Evolutionary conservation across 2,888 invertebrate genomes (phyloP), one percentile per base, ranked within the genome.

Genomic region (Ypsolopha scabrella): DNA sequence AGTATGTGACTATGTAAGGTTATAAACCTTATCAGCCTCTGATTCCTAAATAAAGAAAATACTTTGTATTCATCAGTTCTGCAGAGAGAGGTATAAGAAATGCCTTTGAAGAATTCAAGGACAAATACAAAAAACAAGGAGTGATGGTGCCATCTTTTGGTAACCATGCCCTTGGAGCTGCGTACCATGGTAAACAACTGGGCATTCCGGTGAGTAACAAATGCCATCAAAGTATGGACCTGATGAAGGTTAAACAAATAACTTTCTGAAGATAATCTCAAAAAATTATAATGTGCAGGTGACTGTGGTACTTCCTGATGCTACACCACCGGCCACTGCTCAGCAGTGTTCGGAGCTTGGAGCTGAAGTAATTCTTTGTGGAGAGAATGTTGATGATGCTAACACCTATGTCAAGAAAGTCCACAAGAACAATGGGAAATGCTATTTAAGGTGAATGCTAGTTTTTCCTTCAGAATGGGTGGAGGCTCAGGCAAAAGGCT

Each of bases 341-440:
- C 82, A 80, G 52, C 78, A 79, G 38, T 85, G 81, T 56, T 72
- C 81, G 1, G 85, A 85, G 60, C 69, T 80, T 1, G 80, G 82
- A 24, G 81, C 83, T 0, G 75, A 83, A 39, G 82, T 83, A 1
- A 69, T 83, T 6, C 57, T 82, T 8, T 74, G 67, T 52, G 85
- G 85, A 0, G 70, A 80, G 2, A 67, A 65, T 3, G 53, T 69
- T 1, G 73, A 75, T 6, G 80, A 81, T 38, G 66, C 76, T 1
- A 39, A 59, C 7, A 53, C 61, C 6, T 83, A 80, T 53, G 74
- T 80, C 1, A 67, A 62, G 41, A 83, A 85, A 60, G 64, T 67
- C 10, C 63, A 67, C n/a, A 58, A 58, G 2, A 75, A 77, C 2
- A 70, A 57, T 51, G 63, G 60, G 1, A 74, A 77, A 55, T 60